Evolutionary conservation across 30 jellyfish, hydroid and myxozoan genomes (phyloP).

Genomic region (Pelagia noctiluca): DNA sequence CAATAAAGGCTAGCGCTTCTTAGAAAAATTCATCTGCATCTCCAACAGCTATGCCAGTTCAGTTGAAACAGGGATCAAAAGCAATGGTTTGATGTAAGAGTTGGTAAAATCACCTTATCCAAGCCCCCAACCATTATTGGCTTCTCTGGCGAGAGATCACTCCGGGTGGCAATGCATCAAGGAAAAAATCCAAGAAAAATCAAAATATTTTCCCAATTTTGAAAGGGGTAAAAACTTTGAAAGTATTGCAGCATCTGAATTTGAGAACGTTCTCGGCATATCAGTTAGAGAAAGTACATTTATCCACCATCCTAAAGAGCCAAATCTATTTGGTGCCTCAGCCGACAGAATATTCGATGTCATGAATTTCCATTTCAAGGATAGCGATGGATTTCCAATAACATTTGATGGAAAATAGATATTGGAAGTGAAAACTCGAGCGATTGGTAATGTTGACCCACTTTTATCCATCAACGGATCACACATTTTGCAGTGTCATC

Average conservation of each 20-base stretch:
- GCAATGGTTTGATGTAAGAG: conserved; percentile 15
- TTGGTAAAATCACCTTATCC: conserved; percentile 27
- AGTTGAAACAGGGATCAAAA: conserved; percentile 17
- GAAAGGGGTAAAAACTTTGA: conserved; percentile 2
- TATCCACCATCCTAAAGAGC: conserved; percentile 1
- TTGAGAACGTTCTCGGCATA: conserved; percentile 5
- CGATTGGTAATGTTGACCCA: conserved; percentile 13
- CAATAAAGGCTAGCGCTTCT: not conserved
- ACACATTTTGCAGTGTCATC: conserved; percentile 22
- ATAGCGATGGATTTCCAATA: not conserved
- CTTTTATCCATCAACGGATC: not conserved
- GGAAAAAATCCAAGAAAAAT: conserved; percentile 3
- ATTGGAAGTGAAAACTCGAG: conserved; percentile 19
- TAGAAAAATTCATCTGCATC: not conserved
- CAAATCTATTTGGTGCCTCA: conserved; percentile 20
- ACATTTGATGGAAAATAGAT: conserved; percentile 12
- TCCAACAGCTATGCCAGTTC: conserved; percentile 1
- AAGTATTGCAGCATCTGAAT: conserved; percentile 6
- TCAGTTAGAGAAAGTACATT: conserved; percentile 12
- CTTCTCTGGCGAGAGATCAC: not conserved
- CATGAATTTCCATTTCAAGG: conserved; percentile 2
- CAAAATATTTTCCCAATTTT: conserved; percentile 11
- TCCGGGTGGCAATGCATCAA: not conserved
- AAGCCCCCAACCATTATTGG: conserved; percentile 12
- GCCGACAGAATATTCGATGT: conserved; percentile 20